Evolutionary conservation across 2,113 vertebrate genomes (phyloP), one percentile per base, ranked within the genome.

Genomic region (Carlito syrichta): DNA sequence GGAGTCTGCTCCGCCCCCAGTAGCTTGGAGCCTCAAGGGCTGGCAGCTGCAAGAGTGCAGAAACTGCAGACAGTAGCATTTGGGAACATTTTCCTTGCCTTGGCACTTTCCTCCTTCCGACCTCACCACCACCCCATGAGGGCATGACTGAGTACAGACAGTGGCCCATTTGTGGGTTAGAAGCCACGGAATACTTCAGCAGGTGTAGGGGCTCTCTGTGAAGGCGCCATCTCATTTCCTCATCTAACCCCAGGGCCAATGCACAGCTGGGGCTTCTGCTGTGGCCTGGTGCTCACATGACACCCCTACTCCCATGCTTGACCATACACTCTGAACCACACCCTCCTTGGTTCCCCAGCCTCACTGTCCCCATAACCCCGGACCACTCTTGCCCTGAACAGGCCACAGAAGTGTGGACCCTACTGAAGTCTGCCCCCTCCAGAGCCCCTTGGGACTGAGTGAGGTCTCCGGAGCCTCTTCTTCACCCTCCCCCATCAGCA

Each of bases 401-500:
- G 81, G 43, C 14, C 85, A 38, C 27, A 22, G 0, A 94, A 87
- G 30, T 35, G 35, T 78, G 82, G 66, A 2, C 23, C 66, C 58
- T 77, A 3, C 62, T 86, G 27, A 6, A 45, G 9, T 27, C 43
- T 32, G 13, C 5, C 81, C 85, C 32, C 11, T 77, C 52, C 22
- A 45, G 66, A 50, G 9, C 25, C 86, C 58, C 45, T 27, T 25
- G 87, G 71, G 43, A n/a, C 68, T 63, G 74, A 96, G 81, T 0
- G 0, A 43, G 23, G n/a, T 73, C 71, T 74, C 81, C 54, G 2
- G 5, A 85, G 1, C 86, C 93, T 77, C 85, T 84, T 97, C 76
- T 89, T 96, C 66, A 43, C 92, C 97, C 86, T 89, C 78, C 96
- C 85, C 96, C 91, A 81, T 92, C 96, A 95, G 91, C 97, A 95